phyloP scores from a whole-genome alignment of 2,797 vertebrate species.

The Sebastes flavidus region DNA sequence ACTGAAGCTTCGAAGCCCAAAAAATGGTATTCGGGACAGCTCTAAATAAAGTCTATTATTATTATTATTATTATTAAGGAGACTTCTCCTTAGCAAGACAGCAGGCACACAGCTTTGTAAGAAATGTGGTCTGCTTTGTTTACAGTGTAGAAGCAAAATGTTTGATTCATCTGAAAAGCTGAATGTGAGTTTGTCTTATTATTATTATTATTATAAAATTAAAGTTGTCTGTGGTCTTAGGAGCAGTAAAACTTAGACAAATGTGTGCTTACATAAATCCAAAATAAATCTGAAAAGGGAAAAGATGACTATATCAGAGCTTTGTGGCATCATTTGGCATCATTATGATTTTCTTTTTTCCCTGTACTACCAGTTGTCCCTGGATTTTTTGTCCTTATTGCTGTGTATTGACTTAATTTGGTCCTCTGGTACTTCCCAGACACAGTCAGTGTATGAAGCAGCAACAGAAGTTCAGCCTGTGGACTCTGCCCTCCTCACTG shows the following conservation, averaged over 20 bases:
- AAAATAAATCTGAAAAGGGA: neutral
- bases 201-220: neutral
- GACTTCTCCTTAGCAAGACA: neutral
- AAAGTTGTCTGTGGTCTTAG: neutral
- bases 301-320: neutral
- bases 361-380: too few species aligned
- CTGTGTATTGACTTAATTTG: neutral
- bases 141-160: neutral
- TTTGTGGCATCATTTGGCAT: neutral
- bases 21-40: too few species aligned
- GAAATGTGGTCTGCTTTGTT: neutral
- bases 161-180: slow-evolving; percentile 4
- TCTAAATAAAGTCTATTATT: neutral
- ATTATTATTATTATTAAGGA: neutral
- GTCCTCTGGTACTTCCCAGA: neutral
- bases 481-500: slow-evolving; percentile 51
- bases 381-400: neutral
- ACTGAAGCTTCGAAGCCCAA: too few species aligned
- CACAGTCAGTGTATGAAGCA: slow-evolving; percentile 2
- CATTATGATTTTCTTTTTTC: neutral
- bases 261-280: neutral
- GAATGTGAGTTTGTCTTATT: neutral
- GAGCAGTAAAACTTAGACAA: neutral
- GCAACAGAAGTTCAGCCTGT: slow-evolving; percentile 31
- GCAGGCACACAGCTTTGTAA: neutral